Percentiles rank a stretch among this genome's conserved stretches.
Conservation (phyloP, 2,797 vertebrate species). For the Alfaro cultratus region DNA sequence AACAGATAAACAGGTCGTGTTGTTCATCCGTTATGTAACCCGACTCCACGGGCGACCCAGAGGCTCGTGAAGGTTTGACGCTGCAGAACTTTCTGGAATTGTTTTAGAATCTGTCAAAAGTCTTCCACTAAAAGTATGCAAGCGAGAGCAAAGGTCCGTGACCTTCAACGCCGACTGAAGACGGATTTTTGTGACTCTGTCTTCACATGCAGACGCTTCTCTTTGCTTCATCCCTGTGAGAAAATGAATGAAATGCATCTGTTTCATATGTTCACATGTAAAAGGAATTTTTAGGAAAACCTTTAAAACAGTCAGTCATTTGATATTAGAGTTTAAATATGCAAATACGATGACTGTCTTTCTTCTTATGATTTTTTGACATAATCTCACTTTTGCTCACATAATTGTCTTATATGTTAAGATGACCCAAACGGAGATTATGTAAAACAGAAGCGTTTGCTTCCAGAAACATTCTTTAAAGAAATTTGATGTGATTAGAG, state of each 20-base stretch:
- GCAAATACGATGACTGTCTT: too few relatives aligned
- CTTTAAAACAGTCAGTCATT: neutral
- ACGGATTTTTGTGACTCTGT: neutral
- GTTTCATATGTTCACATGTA: neutral
- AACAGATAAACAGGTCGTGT: constrained; percentile 22
- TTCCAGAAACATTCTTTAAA: neutral
- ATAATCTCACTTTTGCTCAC: too few relatives aligned
- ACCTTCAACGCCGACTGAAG: neutral
- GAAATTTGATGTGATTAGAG: neutral
- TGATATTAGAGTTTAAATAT: neutral
- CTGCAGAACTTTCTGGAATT: neutral
- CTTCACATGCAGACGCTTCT: neutral
- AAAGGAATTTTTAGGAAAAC: neutral
- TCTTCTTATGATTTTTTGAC: too few relatives aligned
- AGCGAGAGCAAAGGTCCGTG: neutral
- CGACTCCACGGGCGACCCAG: neutral
- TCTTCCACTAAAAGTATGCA: neutral
- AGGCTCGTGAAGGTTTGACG: neutral
- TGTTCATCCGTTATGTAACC: constrained; percentile 38
- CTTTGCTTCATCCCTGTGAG: neutral
- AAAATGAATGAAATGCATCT: neutral
- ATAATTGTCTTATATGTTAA: neutral
- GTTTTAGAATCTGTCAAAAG: neutral
- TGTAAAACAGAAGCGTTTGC: neutral
- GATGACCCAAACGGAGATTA: neutral